A percentile compares a stretch with the other conserved stretches of the same genome.
These are phyloP conservation scores for Acestrorhynchus altus DNA, from an alignment of 2,797 vertebrate species.

Conservation along the genomic window DNA sequence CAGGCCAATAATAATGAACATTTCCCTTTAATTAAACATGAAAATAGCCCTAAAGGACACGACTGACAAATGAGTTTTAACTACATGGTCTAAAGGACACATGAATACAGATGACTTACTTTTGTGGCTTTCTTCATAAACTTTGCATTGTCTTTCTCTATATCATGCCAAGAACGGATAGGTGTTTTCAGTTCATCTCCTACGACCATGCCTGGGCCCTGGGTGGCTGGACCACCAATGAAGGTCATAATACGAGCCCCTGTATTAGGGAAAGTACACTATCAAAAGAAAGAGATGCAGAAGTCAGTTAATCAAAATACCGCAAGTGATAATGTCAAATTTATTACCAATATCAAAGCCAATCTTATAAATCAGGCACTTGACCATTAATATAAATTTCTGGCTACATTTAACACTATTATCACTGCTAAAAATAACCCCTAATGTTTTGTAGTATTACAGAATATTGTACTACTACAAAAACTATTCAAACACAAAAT, in stretches of 20 bases:
- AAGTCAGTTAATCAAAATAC: neutral
- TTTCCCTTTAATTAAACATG: too few relatives aligned
- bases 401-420: neutral
- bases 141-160: conserved; percentile 97
- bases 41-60: too few relatives aligned
- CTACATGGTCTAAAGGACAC: too few relatives aligned
- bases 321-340: neutral
- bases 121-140: conserved; percentile 96
- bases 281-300: neutral
- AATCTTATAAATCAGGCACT: neutral
- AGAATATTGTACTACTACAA: too few relatives aligned
- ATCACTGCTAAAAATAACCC: conserved; percentile 75
- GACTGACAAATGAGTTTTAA: too few relatives aligned
- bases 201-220: conserved; percentile 97
- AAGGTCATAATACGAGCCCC: conserved; percentile 96
- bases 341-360: neutral
- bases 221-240: conserved; percentile 92
- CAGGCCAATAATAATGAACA: too few relatives aligned
- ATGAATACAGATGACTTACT: conserved; percentile 72
- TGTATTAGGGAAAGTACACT: conserved; percentile 97
- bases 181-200: conserved; percentile 94
- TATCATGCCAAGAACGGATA: conserved; percentile 97
- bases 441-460: too few relatives aligned
- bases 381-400: neutral
- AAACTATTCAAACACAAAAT: neutral